These are phyloP conservation scores for Tribolium madens DNA, from an alignment of 1,140 invertebrate species.

Conservation along the genomic window DNA sequence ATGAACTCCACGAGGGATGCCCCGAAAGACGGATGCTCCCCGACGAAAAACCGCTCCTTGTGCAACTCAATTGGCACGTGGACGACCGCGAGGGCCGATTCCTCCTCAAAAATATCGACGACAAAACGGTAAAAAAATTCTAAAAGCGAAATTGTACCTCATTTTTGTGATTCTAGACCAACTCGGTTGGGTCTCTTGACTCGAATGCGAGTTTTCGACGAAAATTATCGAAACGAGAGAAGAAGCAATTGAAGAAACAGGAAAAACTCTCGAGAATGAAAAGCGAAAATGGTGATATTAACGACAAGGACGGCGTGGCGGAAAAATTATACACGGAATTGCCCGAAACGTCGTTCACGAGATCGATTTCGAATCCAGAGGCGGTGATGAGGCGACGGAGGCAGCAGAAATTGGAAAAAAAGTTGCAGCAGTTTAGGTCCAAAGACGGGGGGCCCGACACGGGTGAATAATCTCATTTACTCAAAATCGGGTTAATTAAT, in stretches of 20 bases:
- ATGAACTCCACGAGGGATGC: constrained; percentile 97
- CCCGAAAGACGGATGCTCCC: constrained; percentile 91
- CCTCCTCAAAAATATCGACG: constrained; percentile 89
- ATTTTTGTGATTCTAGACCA: constrained; percentile 64
- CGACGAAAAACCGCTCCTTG: constrained; percentile 94
- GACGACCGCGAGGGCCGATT: constrained; percentile 98
- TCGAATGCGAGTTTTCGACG: constrained; percentile 79
- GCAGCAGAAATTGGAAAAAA: constrained; percentile 98
- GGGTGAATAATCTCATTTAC: no score
- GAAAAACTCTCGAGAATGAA: constrained; percentile 90
- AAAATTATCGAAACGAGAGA: constrained; percentile 98
- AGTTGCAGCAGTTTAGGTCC: constrained; percentile 94
- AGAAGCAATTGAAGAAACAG: constrained; percentile 98
- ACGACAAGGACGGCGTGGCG: constrained; percentile 87
- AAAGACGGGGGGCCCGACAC: constrained; percentile 93
- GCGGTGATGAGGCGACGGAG: constrained; percentile 96
- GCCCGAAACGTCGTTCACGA: constrained; percentile 97
- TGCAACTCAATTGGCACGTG: constrained; percentile 99
- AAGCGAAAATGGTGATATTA: constrained; percentile 77
- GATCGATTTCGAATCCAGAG: constrained; percentile 99
- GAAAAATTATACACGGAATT: constrained; percentile 97
- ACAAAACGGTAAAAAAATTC: constrained; percentile 73
- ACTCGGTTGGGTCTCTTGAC: constrained; percentile 72
- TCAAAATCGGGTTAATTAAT: not conserved
- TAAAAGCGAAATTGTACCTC: not conserved